Evolutionary conservation across 2,113 vertebrate species (phyloP).

Genomic region (Mungos mungo): DNA sequence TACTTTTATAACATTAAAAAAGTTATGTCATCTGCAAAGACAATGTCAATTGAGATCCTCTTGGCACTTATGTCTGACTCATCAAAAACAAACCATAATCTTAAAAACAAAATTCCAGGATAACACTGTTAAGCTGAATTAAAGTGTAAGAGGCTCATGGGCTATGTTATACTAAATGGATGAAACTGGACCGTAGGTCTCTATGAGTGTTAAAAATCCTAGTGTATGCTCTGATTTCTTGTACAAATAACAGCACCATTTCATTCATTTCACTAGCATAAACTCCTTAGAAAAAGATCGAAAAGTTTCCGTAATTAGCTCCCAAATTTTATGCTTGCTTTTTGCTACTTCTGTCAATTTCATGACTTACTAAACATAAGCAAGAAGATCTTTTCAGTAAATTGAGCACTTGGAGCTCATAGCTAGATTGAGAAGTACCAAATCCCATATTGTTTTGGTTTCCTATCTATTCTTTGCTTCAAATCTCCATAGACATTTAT

Average conservation of each 20-base stretch:
- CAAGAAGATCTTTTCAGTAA: background rate
- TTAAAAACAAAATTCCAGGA: background rate
- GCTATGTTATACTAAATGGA: background rate
- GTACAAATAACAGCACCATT: background rate
- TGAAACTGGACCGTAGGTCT: constrained; percentile 17
- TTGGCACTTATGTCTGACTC: background rate
- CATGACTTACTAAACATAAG: background rate
- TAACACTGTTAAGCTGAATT: background rate
- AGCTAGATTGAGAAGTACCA: background rate
- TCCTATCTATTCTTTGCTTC: constrained; percentile 93
- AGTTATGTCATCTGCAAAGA: background rate
- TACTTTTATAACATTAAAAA: background rate
- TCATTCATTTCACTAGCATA: background rate
- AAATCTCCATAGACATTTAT: constrained; percentile 89
- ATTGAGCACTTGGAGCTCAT: background rate
- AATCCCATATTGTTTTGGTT: constrained; percentile 94
- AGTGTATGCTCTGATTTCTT: background rate
- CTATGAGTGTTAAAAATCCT: background rate
- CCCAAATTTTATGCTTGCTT: background rate
- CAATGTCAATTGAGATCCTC: background rate
- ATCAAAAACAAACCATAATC: background rate
- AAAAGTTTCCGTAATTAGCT: background rate
- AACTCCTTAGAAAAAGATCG: background rate
- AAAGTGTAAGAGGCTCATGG: background rate
- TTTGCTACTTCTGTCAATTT: background rate